Percentiles rank a stretch among this genome's conserved stretches.
These are phyloP conservation scores for Stichodactyla helianthus DNA, from an alignment of 64 coral and sea anemone species.

Conservation along the genomic window DNA sequence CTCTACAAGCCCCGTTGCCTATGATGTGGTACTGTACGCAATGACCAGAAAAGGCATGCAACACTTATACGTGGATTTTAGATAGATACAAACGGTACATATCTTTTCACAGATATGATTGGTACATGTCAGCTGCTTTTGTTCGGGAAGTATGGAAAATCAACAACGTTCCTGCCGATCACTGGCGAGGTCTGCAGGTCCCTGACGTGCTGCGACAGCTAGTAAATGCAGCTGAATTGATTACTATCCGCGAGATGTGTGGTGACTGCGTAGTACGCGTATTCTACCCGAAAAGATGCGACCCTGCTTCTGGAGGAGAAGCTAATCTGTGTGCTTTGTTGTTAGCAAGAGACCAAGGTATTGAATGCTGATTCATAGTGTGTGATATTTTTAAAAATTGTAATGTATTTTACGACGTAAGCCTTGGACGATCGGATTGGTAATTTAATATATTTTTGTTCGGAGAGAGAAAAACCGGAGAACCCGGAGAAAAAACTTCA, in stretches of 20 bases:
- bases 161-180: constrained; percentile 16
- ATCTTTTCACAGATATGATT: constrained; percentile 15
- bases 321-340: constrained; percentile 5
- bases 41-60: not conserved
- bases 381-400: too few species aligned
- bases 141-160: constrained; percentile 23
- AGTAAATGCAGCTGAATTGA: not conserved
- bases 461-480: too few species aligned
- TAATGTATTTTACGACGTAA: too few species aligned
- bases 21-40: not conserved
- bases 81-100: not conserved
- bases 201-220: constrained; percentile 12
- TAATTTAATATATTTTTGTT: too few species aligned
- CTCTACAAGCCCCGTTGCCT: not conserved
- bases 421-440: too few species aligned
- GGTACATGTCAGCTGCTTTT: constrained; percentile 25
- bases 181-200: constrained; percentile 35
- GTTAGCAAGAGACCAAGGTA: constrained; percentile 29
- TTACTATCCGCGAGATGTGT: not conserved
- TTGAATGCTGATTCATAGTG: not conserved
- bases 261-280: constrained; percentile 11
- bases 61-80: too few species aligned
- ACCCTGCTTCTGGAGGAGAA: not conserved
- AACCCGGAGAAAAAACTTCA: too few species aligned
- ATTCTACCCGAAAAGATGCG: constrained; percentile 24